These are phyloP conservation scores for Sarcophaga bullata DNA, from an alignment of 1,140 invertebrate species.

Conservation along the genomic window DNA sequence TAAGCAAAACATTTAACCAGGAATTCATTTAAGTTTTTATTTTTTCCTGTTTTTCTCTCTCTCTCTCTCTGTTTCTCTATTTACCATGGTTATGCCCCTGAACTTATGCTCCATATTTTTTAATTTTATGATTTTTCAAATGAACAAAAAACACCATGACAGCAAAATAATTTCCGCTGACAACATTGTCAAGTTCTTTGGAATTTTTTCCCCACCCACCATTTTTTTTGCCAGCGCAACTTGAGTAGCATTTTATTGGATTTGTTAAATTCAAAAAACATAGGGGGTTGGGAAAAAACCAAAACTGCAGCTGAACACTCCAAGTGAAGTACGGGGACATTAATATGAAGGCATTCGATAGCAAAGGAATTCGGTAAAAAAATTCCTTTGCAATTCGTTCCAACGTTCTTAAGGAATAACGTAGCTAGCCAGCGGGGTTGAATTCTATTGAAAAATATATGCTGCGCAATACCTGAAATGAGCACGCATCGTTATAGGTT, in stretches of 20 bases:
- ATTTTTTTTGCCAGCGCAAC: background rate
- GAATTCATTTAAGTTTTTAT: background rate
- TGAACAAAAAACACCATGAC: background rate
- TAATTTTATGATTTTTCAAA: background rate
- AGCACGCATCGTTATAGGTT: too few species aligned
- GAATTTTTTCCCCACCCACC: background rate
- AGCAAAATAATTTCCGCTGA: conserved; percentile 30
- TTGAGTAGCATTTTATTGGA: background rate
- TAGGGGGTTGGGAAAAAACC: too few species aligned
- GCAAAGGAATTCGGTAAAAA: background rate
- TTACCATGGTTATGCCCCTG: background rate
- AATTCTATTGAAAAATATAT: too few species aligned
- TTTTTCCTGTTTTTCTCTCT: background rate
- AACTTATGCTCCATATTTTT: background rate
- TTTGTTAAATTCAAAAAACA: background rate
- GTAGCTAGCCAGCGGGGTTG: too few species aligned
- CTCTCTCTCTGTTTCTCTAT: background rate
- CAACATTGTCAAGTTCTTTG: conserved; percentile 19
- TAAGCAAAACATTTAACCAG: background rate
- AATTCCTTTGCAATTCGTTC: background rate
- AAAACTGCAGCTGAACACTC: background rate
- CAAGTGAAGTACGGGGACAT: background rate
- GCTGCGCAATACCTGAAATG: too few species aligned
- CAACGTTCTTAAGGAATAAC: too few species aligned
- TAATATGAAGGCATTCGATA: background rate